Evolutionary conservation across 1,140 invertebrate species (phyloP).

Genomic region (Cryptotermes secundus): DNA sequence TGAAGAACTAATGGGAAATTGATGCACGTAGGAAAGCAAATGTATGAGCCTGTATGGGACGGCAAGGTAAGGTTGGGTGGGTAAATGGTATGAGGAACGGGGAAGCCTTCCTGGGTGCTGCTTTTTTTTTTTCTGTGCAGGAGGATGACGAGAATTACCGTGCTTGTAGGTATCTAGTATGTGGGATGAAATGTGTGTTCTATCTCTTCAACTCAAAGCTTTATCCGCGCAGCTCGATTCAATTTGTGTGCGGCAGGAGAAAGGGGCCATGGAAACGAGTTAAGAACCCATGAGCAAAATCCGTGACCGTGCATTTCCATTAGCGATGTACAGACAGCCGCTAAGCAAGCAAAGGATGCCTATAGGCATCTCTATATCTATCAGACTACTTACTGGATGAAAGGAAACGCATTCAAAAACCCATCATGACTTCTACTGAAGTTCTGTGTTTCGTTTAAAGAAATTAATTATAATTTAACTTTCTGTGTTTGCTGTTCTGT

Average conservation of each 20-base stretch:
- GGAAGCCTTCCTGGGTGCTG: not conserved
- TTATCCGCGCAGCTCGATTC: conserved; percentile 2
- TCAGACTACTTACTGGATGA: not conserved
- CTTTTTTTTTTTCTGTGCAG: not conserved
- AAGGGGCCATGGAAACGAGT: not conserved
- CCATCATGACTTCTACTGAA: not conserved
- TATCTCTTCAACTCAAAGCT: not conserved
- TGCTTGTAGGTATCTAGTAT: not conserved
- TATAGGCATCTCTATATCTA: not conserved
- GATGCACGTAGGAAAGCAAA: not conserved
- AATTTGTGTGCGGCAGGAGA: not conserved
- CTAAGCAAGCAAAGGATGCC: not conserved
- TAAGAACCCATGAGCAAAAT: conserved; percentile 19
- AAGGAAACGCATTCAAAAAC: conserved; percentile 1
- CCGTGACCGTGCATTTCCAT: conserved; percentile 4
- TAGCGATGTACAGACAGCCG: not conserved
- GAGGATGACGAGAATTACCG: not conserved
- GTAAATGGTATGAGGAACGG: not conserved
- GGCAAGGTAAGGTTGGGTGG: too few relatives aligned
- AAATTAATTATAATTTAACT: not conserved
- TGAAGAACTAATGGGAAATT: not conserved
- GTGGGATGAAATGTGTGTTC: not conserved
- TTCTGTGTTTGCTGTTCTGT: not conserved
- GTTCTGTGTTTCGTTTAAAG: not conserved
- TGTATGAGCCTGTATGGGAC: too few relatives aligned